Base-by-base conservation (phyloP, 2,797 vertebrate genomes). In the Tinamus major region DNA sequence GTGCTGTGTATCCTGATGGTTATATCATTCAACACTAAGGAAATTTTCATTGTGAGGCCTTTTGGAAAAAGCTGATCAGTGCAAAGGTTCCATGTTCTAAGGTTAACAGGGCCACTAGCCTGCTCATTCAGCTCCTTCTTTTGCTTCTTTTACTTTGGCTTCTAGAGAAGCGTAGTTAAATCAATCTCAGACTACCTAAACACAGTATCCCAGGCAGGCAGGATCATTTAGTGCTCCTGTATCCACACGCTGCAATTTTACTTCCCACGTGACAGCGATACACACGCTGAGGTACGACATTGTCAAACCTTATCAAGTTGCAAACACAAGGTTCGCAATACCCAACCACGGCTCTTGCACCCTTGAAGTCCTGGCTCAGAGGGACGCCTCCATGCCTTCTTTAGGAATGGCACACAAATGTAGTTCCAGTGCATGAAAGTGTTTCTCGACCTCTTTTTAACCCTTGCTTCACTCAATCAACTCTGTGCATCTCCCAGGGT, bases 31-130 rank as follows among this genome's bases (percentile, higher is more conserved):
- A 80, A 86, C 58, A 46, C 13, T 46, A 56, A 85, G 69, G 46
- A 72, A 10, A 24, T 71, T 67, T 59, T 90, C 44, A 41, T 67
- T 94, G 65, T 56, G 62, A 93, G 37, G 12, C 12, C 46, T 93
- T 91, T 39, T 88, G 78, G 33, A 87, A 94, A 93, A 93, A 92
- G 49, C 44, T 94, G 59, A 93, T 79, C 27, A 72, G 92, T 76
- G 21, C 35, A 69, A 79, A 49, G 62, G 16, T 94, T 95, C 94
- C 62, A 89, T 74, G 42, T 79, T 87, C n/a, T 92, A 81, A 88
- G 67, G 72, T 80, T 91, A 90, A 87, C 69, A 93, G 69, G 56
- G 16, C 72, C 77, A 72, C 29, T 65, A 82, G 35, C 44, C 71
- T 89, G 62, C 63, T 86, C 85, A 89, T 90, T 87, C 74, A 93